Evolutionary conservation across 2,888 invertebrate species (phyloP).

Genomic region (Eretmocerus hayati): DNA sequence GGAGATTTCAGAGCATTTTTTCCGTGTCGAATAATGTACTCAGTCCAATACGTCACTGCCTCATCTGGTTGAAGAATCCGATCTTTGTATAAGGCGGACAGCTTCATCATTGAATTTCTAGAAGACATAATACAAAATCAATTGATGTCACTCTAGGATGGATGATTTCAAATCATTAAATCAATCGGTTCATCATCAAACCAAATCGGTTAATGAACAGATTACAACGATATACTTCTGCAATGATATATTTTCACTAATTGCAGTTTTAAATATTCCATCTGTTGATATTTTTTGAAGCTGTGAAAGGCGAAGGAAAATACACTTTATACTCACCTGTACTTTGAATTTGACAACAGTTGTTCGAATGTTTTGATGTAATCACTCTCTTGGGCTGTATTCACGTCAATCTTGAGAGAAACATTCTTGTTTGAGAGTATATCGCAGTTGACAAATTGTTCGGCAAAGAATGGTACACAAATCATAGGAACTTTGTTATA

Average conservation of each 20-base stretch:
- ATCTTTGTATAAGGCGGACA: conserved; percentile 4
- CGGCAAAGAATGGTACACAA: conserved; percentile 35
- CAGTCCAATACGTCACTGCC: conserved; percentile 61
- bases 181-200: not conserved
- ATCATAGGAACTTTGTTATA: conserved; percentile 32
- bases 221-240: not conserved
- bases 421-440: conserved; percentile 24
- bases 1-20: conserved; percentile 45
- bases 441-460: conserved; percentile 30
- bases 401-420: conserved; percentile 22
- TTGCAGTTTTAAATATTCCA: too few species aligned
- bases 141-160: not conserved
- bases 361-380: conserved; percentile 25
- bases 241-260: too few species aligned
- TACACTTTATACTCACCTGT: too few species aligned
- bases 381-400: conserved; percentile 22
- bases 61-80: conserved; percentile 39
- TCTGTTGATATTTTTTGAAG: too few species aligned
- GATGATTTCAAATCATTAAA: not conserved
- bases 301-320: too few species aligned
- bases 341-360: conserved; percentile 24
- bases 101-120: not conserved
- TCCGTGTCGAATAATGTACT: conserved; percentile 53
- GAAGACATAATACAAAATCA: not conserved
- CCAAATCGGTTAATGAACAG: not conserved